Evolutionary conservation across 2,888 invertebrate genomes (phyloP).

Genomic region (Sminthurinus aureus): DNA sequence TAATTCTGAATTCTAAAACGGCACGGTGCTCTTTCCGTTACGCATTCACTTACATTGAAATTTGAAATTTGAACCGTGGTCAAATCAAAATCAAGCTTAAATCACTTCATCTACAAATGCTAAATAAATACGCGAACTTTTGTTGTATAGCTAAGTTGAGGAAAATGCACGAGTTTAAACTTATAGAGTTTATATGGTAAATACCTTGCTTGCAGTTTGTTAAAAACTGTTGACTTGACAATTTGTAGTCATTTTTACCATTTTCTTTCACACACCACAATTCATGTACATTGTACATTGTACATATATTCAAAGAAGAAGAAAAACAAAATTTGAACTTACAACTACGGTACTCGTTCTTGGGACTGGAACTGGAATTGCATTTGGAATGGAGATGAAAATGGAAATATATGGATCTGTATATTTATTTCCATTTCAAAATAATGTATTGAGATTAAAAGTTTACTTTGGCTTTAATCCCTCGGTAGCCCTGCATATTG

Average conservation of each 20-base stretch:
- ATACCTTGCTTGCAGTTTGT: no score
- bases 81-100: slow-evolving; percentile 12
- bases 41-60: neutral
- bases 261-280: no score
- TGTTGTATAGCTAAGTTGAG: neutral
- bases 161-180: no score
- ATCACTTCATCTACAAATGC: neutral
- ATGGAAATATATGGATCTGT: neutral
- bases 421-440: neutral
- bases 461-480: neutral
- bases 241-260: no score
- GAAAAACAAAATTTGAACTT: no score
- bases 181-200: no score
- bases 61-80: neutral
- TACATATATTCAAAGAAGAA: neutral
- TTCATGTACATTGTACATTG: neutral
- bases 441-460: slow-evolving; percentile 11
- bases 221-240: no score
- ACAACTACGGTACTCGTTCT: no score
- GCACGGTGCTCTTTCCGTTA: no score
- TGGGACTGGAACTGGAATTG: no score
- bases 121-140: neutral
- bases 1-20: neutral
- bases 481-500: neutral
- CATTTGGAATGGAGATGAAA: neutral